These are phyloP conservation scores for Leptura quadrifasciata DNA, from an alignment of 2,888 invertebrate species.

Conservation along the genomic window DNA sequence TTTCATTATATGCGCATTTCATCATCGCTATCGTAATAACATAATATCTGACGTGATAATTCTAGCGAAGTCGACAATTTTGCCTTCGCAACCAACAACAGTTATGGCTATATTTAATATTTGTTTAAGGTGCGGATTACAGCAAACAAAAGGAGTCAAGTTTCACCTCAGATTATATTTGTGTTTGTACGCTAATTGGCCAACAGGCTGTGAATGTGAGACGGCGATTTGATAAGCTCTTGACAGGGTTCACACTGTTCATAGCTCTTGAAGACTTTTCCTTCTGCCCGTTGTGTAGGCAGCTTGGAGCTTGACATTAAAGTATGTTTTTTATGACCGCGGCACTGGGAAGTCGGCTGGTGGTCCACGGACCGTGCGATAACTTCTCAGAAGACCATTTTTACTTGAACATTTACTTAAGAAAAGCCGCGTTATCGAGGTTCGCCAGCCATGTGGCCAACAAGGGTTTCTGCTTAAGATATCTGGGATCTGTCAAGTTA, in stretches of 20 bases:
- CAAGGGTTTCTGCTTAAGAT: background rate
- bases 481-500: conserved; percentile 22
- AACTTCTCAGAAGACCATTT: conserved; percentile 18
- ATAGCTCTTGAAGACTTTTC: conserved; percentile 14
- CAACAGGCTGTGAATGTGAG: conserved; percentile 17
- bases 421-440: conserved; percentile 15
- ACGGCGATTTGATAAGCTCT: conserved; percentile 25
- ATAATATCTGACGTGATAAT: background rate
- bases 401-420: conserved; percentile 9
- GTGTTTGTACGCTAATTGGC: conserved; percentile 33
- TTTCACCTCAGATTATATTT: conserved; percentile 15
- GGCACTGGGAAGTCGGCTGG: conserved; percentile 5
- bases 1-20: background rate
- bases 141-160: conserved; percentile 6
- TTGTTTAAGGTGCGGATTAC: background rate
- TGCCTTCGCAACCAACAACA: background rate
- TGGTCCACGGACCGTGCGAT: conserved; percentile 14
- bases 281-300: background rate
- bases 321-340: conserved; percentile 18
- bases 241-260: conserved; percentile 31
- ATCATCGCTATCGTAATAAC: background rate
- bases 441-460: conserved; percentile 22
- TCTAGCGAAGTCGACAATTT: background rate
- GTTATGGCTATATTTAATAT: background rate
- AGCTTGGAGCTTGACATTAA: background rate